Evolutionary conservation across 2,797 vertebrate species (phyloP).

Genomic region (Sphenodon punctatus): DNA sequence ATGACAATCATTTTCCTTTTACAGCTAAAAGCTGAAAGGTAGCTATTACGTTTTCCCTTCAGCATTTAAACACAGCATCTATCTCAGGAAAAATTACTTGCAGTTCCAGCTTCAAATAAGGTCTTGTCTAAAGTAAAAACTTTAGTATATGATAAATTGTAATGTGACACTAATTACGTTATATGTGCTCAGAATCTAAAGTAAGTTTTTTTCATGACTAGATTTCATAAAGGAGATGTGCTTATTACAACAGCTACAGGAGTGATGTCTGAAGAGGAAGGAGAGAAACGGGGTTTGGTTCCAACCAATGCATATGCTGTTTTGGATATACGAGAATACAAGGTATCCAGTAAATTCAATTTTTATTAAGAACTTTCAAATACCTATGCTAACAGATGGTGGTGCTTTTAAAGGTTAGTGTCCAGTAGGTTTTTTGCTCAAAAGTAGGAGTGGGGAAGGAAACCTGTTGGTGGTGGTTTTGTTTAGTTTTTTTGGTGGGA

Average conservation of each 20-base stretch:
- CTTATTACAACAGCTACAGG: slow-evolving; percentile 96
- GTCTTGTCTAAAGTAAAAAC: not conserved
- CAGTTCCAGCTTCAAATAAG: not conserved
- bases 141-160: not conserved
- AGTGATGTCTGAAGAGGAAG: slow-evolving; percentile 97
- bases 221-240: slow-evolving; percentile 96
- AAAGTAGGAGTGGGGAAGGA: not conserved
- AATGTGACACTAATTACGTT: not conserved
- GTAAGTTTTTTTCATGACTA: slow-evolving; percentile 50
- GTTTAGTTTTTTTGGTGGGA: no score
- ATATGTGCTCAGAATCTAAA: not conserved
- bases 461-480: no score
- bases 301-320: slow-evolving; percentile 98
- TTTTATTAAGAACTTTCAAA: not conserved
- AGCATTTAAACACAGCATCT: not conserved
- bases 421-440: not conserved
- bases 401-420: not conserved
- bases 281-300: slow-evolving; percentile 94
- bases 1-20: not conserved
- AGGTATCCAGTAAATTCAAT: slow-evolving; percentile 75
- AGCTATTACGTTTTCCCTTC: not conserved
- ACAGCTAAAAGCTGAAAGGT: not conserved
- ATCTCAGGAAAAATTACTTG: not conserved
- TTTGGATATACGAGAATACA: slow-evolving; percentile 94
- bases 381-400: not conserved